Conservation (phyloP, 2,113 vertebrate species). For the Lamprotornis superbus region DNA sequence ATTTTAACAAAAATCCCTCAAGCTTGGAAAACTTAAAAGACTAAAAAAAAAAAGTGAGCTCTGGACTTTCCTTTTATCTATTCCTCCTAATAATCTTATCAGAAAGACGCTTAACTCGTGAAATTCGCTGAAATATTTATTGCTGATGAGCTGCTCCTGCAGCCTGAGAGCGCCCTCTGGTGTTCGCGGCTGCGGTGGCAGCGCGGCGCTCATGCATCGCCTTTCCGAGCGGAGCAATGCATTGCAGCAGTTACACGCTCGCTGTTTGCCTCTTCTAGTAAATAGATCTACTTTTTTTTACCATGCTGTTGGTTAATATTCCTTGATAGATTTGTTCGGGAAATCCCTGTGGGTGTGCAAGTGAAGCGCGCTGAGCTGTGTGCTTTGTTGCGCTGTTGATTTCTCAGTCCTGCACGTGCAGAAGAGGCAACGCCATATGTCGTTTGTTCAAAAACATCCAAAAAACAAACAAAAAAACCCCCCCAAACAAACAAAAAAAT, state of each 20-base stretch:
- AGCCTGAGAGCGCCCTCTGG: background rate
- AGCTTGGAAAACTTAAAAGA: background rate
- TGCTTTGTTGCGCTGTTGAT: background rate
- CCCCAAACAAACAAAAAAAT: no score
- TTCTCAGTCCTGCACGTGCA: background rate
- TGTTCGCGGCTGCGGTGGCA: no score
- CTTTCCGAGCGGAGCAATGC: background rate
- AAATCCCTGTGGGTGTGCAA: background rate
- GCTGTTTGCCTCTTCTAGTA: background rate
- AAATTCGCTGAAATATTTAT: background rate
- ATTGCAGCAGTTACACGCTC: rapidly evolving
- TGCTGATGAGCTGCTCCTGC: background rate
- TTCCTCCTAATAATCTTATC: background rate
- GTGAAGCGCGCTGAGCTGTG: no score
- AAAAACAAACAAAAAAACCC: no score
- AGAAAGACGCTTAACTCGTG: background rate
- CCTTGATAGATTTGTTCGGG: background rate
- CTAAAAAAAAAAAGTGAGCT: background rate
- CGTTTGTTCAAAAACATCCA: background rate
- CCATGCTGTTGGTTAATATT: background rate
- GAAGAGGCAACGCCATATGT: background rate
- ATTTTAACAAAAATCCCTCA: background rate
- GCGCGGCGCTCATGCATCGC: rapidly evolving
- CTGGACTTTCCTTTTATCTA: background rate
- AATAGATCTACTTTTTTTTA: background rate